A percentile compares a stretch with the other conserved stretches of the same genome.
Evolutionary conservation across 2,113 vertebrate species (phyloP).

Genomic region (Hemiscyllium ocellatum): DNA sequence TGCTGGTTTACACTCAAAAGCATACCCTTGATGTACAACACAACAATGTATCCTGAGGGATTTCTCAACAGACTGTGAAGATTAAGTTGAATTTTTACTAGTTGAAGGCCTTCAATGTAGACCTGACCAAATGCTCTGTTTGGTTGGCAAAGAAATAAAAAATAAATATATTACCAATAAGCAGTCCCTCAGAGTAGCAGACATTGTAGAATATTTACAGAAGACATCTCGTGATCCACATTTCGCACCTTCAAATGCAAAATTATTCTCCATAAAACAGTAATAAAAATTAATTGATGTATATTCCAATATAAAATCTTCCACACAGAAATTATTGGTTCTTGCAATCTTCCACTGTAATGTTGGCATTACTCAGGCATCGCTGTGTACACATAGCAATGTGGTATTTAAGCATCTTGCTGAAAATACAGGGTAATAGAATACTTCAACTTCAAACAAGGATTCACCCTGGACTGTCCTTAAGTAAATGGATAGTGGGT

Average conservation of each 20-base stretch:
- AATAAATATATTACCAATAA: conserved; percentile 8
- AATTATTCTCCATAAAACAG: background rate
- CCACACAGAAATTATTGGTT: background rate
- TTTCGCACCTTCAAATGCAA: background rate
- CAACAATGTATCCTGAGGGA: background rate
- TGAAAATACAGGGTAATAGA: background rate
- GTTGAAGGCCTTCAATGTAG: background rate
- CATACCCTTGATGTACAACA: background rate
- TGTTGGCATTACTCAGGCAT: background rate
- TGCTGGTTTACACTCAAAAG: background rate
- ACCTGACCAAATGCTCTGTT: background rate
- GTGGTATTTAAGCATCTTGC: background rate
- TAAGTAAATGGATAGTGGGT: background rate
- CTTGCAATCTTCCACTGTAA: background rate
- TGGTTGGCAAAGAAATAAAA: background rate
- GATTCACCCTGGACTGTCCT: background rate
- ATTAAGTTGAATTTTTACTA: conserved; percentile 2
- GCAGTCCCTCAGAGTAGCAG: background rate
- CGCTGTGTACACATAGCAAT: background rate
- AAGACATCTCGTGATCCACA: background rate
- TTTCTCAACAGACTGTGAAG: background rate
- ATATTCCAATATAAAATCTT: background rate
- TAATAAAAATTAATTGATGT: background rate
- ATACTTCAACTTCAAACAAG: background rate
- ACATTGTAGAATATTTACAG: background rate